Conservation (phyloP, 1,140 invertebrate genomes). For the Drosophila bocqueti region DNA sequence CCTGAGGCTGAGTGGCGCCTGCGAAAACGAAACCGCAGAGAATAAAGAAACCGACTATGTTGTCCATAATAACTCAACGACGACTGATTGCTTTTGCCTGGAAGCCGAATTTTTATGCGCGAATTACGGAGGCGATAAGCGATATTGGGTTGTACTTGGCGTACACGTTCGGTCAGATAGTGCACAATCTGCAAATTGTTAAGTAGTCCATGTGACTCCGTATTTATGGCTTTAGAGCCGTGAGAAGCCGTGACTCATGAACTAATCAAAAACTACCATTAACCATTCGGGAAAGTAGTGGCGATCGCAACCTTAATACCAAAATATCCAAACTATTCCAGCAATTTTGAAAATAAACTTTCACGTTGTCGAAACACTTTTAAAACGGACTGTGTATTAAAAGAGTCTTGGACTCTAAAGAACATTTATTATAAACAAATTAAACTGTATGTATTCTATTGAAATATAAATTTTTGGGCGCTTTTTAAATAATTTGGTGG, state of each 20-base stretch:
- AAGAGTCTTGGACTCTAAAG: no score
- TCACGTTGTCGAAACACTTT: no score
- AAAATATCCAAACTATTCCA: not conserved
- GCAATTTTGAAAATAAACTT: not conserved
- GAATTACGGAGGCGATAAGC: not conserved
- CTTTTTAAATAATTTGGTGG: not conserved
- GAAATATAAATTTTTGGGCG: not conserved
- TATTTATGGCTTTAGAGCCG: not conserved
- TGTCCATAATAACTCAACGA: constrained; percentile 6
- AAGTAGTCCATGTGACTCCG: constrained; percentile 7
- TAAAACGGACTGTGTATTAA: no score
- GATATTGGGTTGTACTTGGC: not conserved
- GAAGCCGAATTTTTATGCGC: not conserved
- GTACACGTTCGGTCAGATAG: not conserved
- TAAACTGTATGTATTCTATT: no score
- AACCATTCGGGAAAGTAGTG: not conserved
- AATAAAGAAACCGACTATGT: not conserved
- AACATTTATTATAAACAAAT: no score
- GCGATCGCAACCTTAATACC: not conserved
- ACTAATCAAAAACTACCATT: not conserved
- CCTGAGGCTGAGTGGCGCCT: not conserved
- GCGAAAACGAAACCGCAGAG: constrained; percentile 5
- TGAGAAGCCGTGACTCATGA: not conserved
- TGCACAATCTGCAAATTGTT: not conserved
- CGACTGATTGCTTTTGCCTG: not conserved